A percentile compares a stretch with the other conserved stretches of the same genome.
Evolutionary conservation across 1,140 invertebrate genomes (phyloP).

Genomic region (Heterodera schachtii): DNA sequence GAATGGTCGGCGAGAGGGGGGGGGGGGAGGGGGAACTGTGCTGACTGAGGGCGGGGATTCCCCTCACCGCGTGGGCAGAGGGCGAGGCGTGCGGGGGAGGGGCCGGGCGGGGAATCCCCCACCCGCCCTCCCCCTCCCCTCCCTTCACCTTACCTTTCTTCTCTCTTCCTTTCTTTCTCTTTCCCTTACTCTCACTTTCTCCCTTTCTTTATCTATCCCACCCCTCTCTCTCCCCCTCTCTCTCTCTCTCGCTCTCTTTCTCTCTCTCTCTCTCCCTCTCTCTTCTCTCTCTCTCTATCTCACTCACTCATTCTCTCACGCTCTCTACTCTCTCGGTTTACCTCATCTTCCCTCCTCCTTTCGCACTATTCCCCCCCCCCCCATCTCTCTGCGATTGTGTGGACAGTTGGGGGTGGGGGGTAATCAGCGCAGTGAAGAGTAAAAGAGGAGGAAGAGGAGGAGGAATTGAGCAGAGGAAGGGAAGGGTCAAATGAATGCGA

Average conservation of each 20-base stretch:
- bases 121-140: background rate
- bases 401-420: background rate
- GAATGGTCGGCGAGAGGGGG: background rate
- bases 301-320: background rate
- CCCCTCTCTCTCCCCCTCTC: background rate
- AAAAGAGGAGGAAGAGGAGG: no score
- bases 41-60: constrained; percentile 10
- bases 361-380: background rate
- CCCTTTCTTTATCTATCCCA: no score
- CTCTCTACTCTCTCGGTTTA: background rate
- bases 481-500: background rate
- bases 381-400: no score
- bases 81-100: background rate
- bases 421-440: no score
- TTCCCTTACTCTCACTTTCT: background rate
- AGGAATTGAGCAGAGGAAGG: background rate
- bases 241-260: background rate
- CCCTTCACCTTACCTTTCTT: background rate
- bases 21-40: background rate
- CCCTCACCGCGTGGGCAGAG: background rate
- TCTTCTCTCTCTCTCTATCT: background rate
- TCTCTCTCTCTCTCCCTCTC: background rate
- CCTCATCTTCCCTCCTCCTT: background rate
- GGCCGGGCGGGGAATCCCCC: background rate
- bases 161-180: background rate